A percentile compares a stretch with the other conserved stretches of the same genome.
Conservation (phyloP, 2,888 invertebrate species). For the Creontiades dilutus region DNA sequence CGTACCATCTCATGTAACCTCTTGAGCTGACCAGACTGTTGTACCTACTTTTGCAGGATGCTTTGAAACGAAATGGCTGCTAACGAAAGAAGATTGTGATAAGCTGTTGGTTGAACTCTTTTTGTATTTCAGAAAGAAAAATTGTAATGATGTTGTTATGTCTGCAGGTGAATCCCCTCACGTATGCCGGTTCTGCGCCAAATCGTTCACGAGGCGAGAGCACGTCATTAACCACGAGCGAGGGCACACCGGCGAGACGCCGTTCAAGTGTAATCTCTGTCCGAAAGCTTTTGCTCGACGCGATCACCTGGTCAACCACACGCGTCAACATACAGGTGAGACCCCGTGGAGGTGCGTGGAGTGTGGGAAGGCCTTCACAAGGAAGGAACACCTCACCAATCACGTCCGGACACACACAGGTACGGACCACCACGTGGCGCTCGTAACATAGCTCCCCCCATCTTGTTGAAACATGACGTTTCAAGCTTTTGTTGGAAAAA, state of each 20-base stretch:
- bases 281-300: conserved; percentile 78
- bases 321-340: conserved; percentile 80
- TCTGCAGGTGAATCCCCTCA: conserved; percentile 89
- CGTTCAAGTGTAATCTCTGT: conserved; percentile 77
- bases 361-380: conserved; percentile 88
- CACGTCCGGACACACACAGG: conserved; percentile 83
- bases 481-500: background rate
- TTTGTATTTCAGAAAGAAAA: too few relatives aligned
- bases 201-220: conserved; percentile 77
- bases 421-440: conserved; percentile 34
- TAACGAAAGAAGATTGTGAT: too few relatives aligned
- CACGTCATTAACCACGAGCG: conserved; percentile 77
- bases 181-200: conserved; percentile 91
- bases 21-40: too few relatives aligned
- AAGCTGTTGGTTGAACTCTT: too few relatives aligned
- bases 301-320: conserved; percentile 78
- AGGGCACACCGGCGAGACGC: conserved; percentile 77
- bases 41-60: too few relatives aligned
- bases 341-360: conserved; percentile 89
- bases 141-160: background rate
- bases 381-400: conserved; percentile 85
- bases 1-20: too few relatives aligned
- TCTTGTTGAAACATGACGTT: background rate
- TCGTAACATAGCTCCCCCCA: conserved; percentile 25
- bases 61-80: too few relatives aligned